A percentile compares a stretch with the other conserved stretches of the same genome.
Evolutionary conservation across 2,113 vertebrate species (phyloP).

Genomic region (Microcebus jonahi): DNA sequence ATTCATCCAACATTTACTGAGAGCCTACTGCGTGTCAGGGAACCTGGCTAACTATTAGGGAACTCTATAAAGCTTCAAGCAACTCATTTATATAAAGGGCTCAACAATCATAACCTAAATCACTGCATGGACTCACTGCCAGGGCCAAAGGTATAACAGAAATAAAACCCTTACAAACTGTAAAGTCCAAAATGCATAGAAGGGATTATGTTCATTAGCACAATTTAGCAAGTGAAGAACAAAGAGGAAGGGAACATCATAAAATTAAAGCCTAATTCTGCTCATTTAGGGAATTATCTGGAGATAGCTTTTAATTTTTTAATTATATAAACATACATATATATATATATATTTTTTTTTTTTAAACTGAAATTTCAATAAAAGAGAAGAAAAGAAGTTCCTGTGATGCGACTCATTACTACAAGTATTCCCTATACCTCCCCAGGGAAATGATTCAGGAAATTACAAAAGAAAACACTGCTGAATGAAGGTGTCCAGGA

Average conservation of each 20-base stretch:
- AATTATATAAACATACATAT: background rate
- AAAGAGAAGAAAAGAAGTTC: slow-evolving; percentile 50
- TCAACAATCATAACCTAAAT: background rate
- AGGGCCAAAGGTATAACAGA: background rate
- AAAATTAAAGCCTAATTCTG: background rate
- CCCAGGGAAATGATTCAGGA: slow-evolving; percentile 72
- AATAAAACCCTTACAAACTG: background rate
- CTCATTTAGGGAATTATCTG: slow-evolving; percentile 18
- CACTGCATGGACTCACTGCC: background rate
- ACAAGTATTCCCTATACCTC: slow-evolving; percentile 56
- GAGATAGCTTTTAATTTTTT: slow-evolving; percentile 56
- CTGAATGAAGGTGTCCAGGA: slow-evolving; percentile 72
- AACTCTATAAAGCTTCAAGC: background rate
- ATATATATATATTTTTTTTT: slow-evolving; percentile 47
- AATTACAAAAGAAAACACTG: slow-evolving; percentile 72
- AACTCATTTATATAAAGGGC: background rate
- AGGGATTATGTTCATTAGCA: background rate
- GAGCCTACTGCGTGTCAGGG: background rate
- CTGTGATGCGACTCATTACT: slow-evolving; percentile 64
- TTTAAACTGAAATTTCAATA: background rate
- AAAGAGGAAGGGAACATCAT: background rate
- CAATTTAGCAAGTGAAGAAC: background rate
- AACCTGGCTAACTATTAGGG: background rate
- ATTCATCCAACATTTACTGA: background rate
- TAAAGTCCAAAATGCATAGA: background rate